A percentile compares a stretch with the other conserved stretches of the same genome.
These are phyloP conservation scores for Vanessa tameamea DNA, from an alignment of 1,140 invertebrate species.

Conservation along the genomic window DNA sequence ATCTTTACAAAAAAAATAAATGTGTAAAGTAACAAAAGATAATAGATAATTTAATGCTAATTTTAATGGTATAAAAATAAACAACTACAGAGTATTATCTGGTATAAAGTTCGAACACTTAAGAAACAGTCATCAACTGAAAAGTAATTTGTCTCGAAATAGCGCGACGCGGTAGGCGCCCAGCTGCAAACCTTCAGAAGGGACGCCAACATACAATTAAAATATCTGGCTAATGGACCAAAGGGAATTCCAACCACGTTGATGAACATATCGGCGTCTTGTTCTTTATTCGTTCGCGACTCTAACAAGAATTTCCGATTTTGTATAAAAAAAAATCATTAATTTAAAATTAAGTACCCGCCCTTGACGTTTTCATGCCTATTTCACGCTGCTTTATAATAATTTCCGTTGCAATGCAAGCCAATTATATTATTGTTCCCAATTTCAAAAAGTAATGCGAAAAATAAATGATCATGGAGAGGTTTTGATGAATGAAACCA, in stretches of 20 bases:
- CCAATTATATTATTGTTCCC: slow-evolving; percentile 41
- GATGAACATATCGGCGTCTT: slow-evolving; percentile 74
- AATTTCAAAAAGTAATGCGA: slow-evolving; percentile 38
- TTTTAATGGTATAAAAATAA: slow-evolving; percentile 19
- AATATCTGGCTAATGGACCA: slow-evolving; percentile 79
- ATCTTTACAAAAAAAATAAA: too few species aligned
- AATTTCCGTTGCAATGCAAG: slow-evolving; percentile 19
- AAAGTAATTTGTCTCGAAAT: slow-evolving; percentile 78
- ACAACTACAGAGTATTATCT: slow-evolving; percentile 31
- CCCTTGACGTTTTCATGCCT: slow-evolving; percentile 13
- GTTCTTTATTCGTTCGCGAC: slow-evolving; percentile 59
- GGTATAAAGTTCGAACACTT: slow-evolving; percentile 42
- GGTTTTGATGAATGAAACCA: slow-evolving; percentile 45
- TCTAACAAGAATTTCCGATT: slow-evolving; percentile 51
- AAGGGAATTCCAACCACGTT: slow-evolving; percentile 69
- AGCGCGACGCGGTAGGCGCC: slow-evolving; percentile 67
- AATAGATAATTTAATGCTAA: not conserved
- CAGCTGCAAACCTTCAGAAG: slow-evolving; percentile 74
- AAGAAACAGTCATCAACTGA: slow-evolving; percentile 54
- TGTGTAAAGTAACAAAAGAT: too few species aligned
- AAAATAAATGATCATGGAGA: slow-evolving; percentile 44
- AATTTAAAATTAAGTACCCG: not conserved
- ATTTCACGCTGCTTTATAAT: slow-evolving; percentile 10
- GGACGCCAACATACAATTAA: slow-evolving; percentile 73
- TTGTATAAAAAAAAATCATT: slow-evolving; percentile 46